Conservation (phyloP, 1,140 invertebrate species). For the Steinernema khuongi region DNA sequence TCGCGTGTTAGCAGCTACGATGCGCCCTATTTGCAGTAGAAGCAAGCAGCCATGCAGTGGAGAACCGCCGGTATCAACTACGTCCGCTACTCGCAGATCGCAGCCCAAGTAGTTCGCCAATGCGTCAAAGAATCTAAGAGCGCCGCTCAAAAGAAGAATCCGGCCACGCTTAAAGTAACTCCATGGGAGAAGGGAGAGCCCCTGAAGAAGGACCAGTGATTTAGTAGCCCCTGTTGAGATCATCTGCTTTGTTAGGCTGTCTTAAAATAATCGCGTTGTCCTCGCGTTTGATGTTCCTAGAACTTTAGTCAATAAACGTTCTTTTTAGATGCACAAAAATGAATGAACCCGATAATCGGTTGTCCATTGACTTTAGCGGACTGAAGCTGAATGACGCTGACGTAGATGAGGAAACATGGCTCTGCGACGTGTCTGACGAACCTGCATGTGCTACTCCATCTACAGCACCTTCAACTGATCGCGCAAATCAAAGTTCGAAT, state of each 20-base stretch:
- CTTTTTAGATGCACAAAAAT: constrained; percentile 5
- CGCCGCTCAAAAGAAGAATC: constrained; percentile 16
- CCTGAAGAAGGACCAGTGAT: constrained; percentile 27
- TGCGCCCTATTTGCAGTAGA: not conserved
- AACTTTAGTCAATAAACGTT: not conserved
- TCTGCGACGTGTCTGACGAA: not conserved
- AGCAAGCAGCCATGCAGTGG: constrained; percentile 22
- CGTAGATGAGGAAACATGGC: not conserved
- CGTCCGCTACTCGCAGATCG: constrained; percentile 41
- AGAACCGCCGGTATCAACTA: constrained; percentile 44
- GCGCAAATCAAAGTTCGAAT: not conserved
- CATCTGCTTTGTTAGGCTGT: not conserved
- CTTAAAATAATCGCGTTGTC: not conserved
- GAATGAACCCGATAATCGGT: not conserved
- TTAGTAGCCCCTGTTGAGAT: not conserved
- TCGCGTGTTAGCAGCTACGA: not conserved
- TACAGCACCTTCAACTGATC: not conserved
- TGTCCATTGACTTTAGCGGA: constrained; percentile 26
- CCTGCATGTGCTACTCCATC: not conserved
- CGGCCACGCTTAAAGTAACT: constrained; percentile 24
- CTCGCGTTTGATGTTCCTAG: not conserved
- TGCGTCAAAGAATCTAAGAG: constrained; percentile 33
- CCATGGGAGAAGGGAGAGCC: constrained; percentile 30
- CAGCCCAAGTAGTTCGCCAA: constrained; percentile 35
- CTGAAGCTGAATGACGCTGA: constrained; percentile 16